These are phyloP conservation scores for Bathynomus jamesi DNA, from an alignment of 1,140 invertebrate genomes.

Conservation along the genomic window DNA sequence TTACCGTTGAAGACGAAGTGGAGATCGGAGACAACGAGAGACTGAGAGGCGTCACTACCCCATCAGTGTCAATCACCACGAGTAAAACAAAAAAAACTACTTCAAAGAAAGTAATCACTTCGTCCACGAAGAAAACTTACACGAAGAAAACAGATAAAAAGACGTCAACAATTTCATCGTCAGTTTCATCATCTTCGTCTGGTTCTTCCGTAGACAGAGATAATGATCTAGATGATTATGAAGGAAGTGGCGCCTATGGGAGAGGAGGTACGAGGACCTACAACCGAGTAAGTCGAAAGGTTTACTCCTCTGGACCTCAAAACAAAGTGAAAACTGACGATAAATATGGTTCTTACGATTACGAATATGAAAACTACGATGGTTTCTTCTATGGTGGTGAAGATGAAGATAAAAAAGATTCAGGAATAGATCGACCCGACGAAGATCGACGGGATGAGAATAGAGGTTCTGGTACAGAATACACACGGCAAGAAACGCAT, in stretches of 20 bases:
- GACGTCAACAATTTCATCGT: slow-evolving; percentile 3
- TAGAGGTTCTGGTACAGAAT: too few species aligned
- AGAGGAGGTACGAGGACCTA: slow-evolving; percentile 17
- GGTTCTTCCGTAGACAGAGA: background rate
- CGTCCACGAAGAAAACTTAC: slow-evolving; percentile 6
- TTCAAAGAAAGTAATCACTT: slow-evolving; percentile 15
- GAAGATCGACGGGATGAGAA: too few species aligned
- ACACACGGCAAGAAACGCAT: too few species aligned
- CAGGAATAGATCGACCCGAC: too few species aligned
- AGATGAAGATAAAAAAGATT: background rate
- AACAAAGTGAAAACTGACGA: slow-evolving; percentile 7
- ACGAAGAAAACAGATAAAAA: slow-evolving; percentile 17
- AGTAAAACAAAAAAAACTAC: slow-evolving; percentile 18
- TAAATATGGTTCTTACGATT: slow-evolving; percentile 4
- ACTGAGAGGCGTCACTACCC: background rate
- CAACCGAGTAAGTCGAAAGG: slow-evolving; percentile 18
- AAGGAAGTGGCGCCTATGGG: background rate
- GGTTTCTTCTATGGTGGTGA: background rate
- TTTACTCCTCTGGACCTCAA: slow-evolving; percentile 5
- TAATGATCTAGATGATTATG: slow-evolving; percentile 12
- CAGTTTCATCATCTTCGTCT: slow-evolving; percentile 7
- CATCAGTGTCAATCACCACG: background rate
- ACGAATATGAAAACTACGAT: slow-evolving; percentile 13
- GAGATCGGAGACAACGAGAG: slow-evolving; percentile 7
- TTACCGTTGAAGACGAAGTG: slow-evolving; percentile 20